Evolutionary conservation across 2,113 vertebrate species (phyloP).

Genomic region (Rhegmatorhina hoffmannsi): DNA sequence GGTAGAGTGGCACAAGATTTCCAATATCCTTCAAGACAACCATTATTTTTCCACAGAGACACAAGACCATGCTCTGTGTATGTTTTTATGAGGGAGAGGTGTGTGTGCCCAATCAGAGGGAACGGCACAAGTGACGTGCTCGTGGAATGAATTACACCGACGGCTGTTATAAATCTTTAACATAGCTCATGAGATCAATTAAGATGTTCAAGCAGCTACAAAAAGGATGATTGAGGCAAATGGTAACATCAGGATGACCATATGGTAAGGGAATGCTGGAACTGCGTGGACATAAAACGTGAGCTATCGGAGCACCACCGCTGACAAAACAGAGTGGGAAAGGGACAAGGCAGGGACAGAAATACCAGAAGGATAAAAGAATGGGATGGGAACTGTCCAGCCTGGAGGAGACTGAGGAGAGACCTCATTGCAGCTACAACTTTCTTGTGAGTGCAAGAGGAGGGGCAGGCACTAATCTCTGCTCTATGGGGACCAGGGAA

Average conservation of each 20-base stretch:
- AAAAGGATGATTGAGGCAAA: constrained; percentile 84
- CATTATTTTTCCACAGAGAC: constrained; percentile 46
- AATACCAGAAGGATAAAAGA: background rate
- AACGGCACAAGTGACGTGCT: constrained; percentile 19
- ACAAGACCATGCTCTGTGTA: background rate
- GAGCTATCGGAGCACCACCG: constrained; percentile 49
- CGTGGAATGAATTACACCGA: constrained; percentile 64
- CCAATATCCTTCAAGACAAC: constrained; percentile 28
- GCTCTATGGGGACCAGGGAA: background rate
- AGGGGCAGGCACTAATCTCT: background rate
- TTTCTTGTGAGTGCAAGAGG: background rate
- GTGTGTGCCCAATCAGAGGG: constrained; percentile 10
- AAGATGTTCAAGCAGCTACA: constrained; percentile 82
- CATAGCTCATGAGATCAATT: constrained; percentile 84
- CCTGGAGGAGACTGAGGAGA: background rate
- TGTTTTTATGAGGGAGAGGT: constrained; percentile 3
- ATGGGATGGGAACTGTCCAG: background rate
- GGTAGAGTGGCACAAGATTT: background rate
- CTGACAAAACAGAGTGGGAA: constrained; percentile 20
- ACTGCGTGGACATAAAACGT: constrained; percentile 74
- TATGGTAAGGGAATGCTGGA: constrained; percentile 78
- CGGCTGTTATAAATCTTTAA: constrained; percentile 79
- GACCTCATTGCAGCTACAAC: background rate
- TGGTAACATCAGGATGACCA: constrained; percentile 83
- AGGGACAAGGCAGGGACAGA: background rate